Conservation (phyloP, 1,140 invertebrate species). For the Lasioglossum baleicum region DNA sequence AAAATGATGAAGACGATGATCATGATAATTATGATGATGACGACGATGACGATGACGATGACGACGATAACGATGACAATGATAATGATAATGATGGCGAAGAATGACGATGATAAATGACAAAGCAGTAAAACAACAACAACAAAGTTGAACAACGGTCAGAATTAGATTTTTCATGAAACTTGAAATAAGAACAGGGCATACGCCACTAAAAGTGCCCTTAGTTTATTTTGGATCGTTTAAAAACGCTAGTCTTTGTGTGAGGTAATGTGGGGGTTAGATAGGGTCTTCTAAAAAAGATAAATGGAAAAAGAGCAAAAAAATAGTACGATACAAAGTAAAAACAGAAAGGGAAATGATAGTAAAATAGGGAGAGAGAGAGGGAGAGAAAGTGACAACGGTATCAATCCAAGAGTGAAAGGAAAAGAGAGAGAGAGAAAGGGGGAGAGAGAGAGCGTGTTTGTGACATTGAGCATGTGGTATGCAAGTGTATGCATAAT, state of each 20-base stretch:
- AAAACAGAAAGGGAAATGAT: conserved; percentile 27
- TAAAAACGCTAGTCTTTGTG: conserved; percentile 76
- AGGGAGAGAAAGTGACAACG: conserved; percentile 35
- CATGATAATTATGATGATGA: conserved; percentile 44
- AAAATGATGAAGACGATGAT: background rate
- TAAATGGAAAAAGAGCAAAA: conserved; percentile 55
- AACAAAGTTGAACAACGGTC: conserved; percentile 67
- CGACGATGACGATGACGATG: conserved; percentile 60
- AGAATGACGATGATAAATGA: conserved; percentile 42
- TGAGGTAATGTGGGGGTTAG: conserved; percentile 71
- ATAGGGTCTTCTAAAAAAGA: conserved; percentile 69
- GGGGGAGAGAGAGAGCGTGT: conserved; percentile 48
- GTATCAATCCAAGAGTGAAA: conserved; percentile 22
- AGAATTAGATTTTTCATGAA: conserved; percentile 76
- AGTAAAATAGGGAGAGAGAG: conserved; percentile 17
- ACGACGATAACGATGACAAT: conserved; percentile 29
- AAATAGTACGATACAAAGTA: conserved; percentile 20
- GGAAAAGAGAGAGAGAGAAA: background rate
- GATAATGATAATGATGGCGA: conserved; percentile 4
- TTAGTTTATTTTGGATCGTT: conserved; percentile 79
- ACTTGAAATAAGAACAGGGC: conserved; percentile 72
- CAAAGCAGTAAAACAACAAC: conserved; percentile 32
- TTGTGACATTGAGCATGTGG: conserved; percentile 47
- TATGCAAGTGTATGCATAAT: conserved; percentile 57
- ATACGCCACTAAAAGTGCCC: conserved; percentile 78